A percentile compares a stretch with the other conserved stretches of the same genome.
Evolutionary conservation across 2,113 vertebrate genomes (phyloP).

Genomic region (Rhabdomys dilectus): DNA sequence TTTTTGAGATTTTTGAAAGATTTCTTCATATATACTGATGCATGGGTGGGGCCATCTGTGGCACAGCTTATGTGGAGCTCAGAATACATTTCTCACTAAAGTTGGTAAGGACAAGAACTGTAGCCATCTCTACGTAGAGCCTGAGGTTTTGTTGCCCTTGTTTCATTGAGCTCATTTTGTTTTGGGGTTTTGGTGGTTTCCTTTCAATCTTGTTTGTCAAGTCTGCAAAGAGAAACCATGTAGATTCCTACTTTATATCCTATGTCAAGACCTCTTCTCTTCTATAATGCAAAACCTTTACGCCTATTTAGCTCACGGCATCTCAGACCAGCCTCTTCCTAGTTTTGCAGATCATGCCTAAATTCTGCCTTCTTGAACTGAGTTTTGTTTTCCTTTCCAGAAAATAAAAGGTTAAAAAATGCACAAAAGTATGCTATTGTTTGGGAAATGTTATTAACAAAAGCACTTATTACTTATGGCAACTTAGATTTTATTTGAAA

Average conservation of each 20-base stretch:
- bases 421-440: too few species aligned
- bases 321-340: background rate
- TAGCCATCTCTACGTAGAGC: background rate
- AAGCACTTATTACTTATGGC: background rate
- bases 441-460: conserved; percentile 21
- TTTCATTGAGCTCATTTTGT: background rate
- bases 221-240: background rate
- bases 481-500: background rate
- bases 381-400: background rate
- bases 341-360: too few species aligned
- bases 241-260: background rate
- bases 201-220: background rate
- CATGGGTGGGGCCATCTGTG: background rate
- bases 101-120: background rate
- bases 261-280: background rate
- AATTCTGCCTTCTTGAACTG: background rate
- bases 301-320: background rate
- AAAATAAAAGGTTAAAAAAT: background rate
- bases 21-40: background rate
- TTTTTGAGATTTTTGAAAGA: background rate
- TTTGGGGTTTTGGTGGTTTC: background rate
- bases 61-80: background rate
- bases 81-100: background rate
- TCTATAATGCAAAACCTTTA: background rate
- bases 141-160: background rate